Evolutionary conservation across 2,113 vertebrate genomes (phyloP), one percentile per base, ranked within the genome.

Genomic region (Saccopteryx bilineata): DNA sequence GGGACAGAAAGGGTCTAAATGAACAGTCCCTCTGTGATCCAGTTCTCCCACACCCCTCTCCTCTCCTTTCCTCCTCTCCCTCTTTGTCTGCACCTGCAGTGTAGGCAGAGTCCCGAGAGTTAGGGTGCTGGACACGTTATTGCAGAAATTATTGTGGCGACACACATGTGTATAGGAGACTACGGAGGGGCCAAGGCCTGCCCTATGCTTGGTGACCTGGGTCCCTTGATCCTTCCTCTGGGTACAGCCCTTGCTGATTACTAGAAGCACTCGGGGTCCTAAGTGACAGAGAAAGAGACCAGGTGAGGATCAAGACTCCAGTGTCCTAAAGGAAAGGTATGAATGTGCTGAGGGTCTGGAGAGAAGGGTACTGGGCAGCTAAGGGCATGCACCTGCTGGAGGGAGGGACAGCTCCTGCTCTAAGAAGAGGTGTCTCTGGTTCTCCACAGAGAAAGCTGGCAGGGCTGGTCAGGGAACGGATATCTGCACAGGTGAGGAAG

Each of bases 101-200:
- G 19, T 1, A 1, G 11, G 5, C 0, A 0, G 28, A 17, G 2
- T 0, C 96, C 96, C 78, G 10, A 95, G 9, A 1, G 74, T 79
- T 5, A 0, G 0, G 3, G 56, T 61, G 87, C 1, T 31, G 11
- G 61, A 1, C 19, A 97, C 50, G 24, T 56, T 1, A 3, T 97
- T 97, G 96, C 97, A 97, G 21, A 68, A 0, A 50, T 97, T 15
- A 2, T 0, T 0, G 0, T 69, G 5, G 24, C 89, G 82, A 72
- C 97, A 97, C 21, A 97, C 96, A 0, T 0, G 61, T 54, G 90
- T 97, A 72, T 97, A 97, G 85, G 96, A 97, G 90, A 24, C 0
- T 7, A 96, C 0, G 2, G 95, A 92, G 54, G 97, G 24, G 60
- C 96, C 92, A 0, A 80, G 94, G 65, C 87, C 87, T 9, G 50